Base-by-base conservation (phyloP, 1,140 invertebrate species). In the Caenorhabditis remanei region DNA sequence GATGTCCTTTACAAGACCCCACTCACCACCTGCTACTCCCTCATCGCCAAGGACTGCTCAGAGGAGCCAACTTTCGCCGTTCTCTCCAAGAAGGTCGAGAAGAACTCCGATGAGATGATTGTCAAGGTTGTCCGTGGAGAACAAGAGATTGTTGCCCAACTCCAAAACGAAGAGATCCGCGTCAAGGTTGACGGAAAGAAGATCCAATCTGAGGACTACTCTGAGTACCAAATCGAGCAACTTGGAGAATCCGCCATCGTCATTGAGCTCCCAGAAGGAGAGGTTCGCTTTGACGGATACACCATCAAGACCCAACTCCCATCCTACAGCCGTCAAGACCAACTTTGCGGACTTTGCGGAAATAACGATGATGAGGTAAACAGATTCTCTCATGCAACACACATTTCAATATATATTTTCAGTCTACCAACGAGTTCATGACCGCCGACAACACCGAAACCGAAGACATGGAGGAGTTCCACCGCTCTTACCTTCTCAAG, bases 31-130 rank as follows among this genome's bases (percentile, higher is more conserved):
- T 91, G 90, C 90, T 91, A 83, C 83, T 79, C 89, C 43, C 89
- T 91, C 41, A 21, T 91, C 9, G 90, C 90, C 84, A 91, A 91
- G 90, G 90, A 91, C 67, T 91, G 90, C 88, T 90, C 89, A 19
- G 84, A 90, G n/a, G 58, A 89, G 71, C 90, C 90, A 48, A 53
- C 83, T n/a, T 91, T 92, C 84, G 90, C 90, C 24, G 88, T 91
- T 67, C 56, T 91, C 40, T 32, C 85, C 50, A 90, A 87, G 88
- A 87, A 85, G 55, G n/a, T 40, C 1, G 13, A 50, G 11, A 56
- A 85, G 41, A 53, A 88, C 58, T 55, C 32, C 61, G 85, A 85
- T 14, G 85, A 90, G 9, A 75, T 50, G 61, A 89, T 89, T 24
- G 55, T 90, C 65, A 90, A 90, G 87, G 75, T 90, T 58, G 41